Evolutionary conservation across 1,140 invertebrate species (phyloP).

Genomic region (Drosophila baimaii): DNA sequence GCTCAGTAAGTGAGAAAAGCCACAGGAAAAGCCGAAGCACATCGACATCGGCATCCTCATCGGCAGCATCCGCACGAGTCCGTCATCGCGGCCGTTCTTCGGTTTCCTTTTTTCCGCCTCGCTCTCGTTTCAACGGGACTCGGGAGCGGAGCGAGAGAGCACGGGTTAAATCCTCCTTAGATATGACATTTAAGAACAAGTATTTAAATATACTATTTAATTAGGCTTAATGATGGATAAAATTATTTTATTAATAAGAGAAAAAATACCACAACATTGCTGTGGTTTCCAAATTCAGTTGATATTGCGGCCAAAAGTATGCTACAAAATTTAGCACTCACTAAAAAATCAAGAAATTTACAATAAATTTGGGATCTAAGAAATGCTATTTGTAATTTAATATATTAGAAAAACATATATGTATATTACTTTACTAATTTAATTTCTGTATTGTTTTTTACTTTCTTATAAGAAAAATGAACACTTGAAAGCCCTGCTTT

Average conservation of each 20-base stretch:
- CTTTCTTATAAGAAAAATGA: background rate
- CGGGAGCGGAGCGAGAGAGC: slow-evolving; percentile 2
- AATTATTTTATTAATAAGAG: background rate
- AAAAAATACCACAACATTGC: background rate
- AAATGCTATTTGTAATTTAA: background rate
- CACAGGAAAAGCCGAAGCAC: slow-evolving; percentile 37
- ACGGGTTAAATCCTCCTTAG: background rate
- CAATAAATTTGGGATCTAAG: background rate
- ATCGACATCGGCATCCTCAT: slow-evolving; percentile 30
- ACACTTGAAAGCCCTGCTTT: background rate
- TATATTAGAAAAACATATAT: background rate
- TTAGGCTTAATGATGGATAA: background rate
- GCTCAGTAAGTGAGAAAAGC: slow-evolving; percentile 60
- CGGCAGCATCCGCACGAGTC: slow-evolving; percentile 60
- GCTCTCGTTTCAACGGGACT: slow-evolving; percentile 28
- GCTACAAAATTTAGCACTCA: background rate
- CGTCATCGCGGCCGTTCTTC: slow-evolving; percentile 46
- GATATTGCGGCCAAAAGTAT: background rate
- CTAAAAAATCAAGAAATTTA: background rate
- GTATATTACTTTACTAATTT: background rate
- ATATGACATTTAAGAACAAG: background rate
- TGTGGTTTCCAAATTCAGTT: background rate
- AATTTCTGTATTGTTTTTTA: background rate
- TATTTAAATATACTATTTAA: background rate
- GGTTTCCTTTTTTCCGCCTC: slow-evolving; percentile 23